Evolutionary conservation across 2,888 invertebrate genomes (phyloP).

Genomic region (Adela reaumurella): DNA sequence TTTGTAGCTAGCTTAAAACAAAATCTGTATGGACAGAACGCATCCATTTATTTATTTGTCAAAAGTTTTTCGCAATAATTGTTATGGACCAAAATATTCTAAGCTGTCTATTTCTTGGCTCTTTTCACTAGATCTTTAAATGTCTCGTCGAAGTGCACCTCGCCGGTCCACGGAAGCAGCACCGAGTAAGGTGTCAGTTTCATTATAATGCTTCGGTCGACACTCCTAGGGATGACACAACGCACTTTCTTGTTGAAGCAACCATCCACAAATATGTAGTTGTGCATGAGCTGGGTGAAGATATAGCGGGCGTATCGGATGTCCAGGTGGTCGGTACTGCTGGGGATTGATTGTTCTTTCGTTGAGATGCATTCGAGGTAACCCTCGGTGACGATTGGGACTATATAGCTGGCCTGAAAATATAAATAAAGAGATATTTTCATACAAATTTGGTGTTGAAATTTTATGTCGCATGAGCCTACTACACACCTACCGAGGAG

Average conservation of each 20-base stretch:
- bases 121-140: slow-evolving; percentile 37
- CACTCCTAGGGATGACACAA: slow-evolving; percentile 38
- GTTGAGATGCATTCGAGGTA: slow-evolving; percentile 46
- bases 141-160: slow-evolving; percentile 39
- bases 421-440: too few species aligned
- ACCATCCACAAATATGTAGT: slow-evolving; percentile 43
- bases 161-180: slow-evolving; percentile 45
- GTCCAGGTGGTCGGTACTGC: slow-evolving; percentile 41
- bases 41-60: too few species aligned
- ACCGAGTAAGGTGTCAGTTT: slow-evolving; percentile 42
- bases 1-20: background rate
- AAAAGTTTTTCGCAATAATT: too few species aligned
- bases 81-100: too few species aligned
- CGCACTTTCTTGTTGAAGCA: slow-evolving; percentile 47
- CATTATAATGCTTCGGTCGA: slow-evolving; percentile 25
- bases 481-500: too few species aligned
- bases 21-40: background rate
- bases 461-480: too few species aligned
- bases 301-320: slow-evolving; percentile 47
- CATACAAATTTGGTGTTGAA: too few species aligned
- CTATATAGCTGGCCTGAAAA: slow-evolving; percentile 53
- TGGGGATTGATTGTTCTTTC: slow-evolving; percentile 24
- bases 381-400: slow-evolving; percentile 51
- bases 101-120: background rate
- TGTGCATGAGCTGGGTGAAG: slow-evolving; percentile 41